These are phyloP conservation scores for Chrysomallon squamiferum DNA, from an alignment of 1,140 invertebrate species.

Conservation along the genomic window DNA sequence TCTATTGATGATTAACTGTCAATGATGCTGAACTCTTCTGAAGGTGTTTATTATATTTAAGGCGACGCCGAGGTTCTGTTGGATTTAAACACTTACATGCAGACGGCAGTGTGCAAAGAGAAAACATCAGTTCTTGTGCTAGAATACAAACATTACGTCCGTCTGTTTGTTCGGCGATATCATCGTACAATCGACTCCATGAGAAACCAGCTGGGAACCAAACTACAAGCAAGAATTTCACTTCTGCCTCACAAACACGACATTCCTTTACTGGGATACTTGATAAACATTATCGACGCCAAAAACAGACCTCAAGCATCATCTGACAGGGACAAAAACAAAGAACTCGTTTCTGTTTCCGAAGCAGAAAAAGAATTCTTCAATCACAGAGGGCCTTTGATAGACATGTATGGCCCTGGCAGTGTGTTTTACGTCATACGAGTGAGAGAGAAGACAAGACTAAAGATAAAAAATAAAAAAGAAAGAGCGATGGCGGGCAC, in stretches of 20 bases:
- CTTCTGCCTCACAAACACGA: constrained; percentile 36
- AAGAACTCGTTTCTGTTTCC: constrained; percentile 30
- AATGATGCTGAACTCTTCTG: no score
- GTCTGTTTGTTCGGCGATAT: constrained; percentile 55
- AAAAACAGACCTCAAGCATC: constrained; percentile 23
- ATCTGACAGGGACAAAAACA: constrained; percentile 17
- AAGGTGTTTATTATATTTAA: no score
- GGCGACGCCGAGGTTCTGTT: constrained; percentile 59
- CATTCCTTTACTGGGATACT: constrained; percentile 36
- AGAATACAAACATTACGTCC: constrained; percentile 60
- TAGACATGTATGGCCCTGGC: constrained; percentile 56
- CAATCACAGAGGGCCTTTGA: constrained; percentile 51
- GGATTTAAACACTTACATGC: constrained; percentile 56
- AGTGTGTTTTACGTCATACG: constrained; percentile 59
- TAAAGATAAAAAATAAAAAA: constrained; percentile 21
- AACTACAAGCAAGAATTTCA: constrained; percentile 32
- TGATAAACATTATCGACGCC: constrained; percentile 18
- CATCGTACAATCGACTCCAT: constrained; percentile 55
- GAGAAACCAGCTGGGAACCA: constrained; percentile 40
- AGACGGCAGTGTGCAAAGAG: constrained; percentile 58
- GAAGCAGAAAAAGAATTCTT: constrained; percentile 46
- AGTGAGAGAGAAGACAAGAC: constrained; percentile 31
- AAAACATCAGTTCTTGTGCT: constrained; percentile 59
- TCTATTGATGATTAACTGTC: no score
- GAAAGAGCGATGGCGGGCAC: background rate